Evolutionary conservation across 2,113 vertebrate species (phyloP).

Genomic region (Syngnathoides biaculeatus): DNA sequence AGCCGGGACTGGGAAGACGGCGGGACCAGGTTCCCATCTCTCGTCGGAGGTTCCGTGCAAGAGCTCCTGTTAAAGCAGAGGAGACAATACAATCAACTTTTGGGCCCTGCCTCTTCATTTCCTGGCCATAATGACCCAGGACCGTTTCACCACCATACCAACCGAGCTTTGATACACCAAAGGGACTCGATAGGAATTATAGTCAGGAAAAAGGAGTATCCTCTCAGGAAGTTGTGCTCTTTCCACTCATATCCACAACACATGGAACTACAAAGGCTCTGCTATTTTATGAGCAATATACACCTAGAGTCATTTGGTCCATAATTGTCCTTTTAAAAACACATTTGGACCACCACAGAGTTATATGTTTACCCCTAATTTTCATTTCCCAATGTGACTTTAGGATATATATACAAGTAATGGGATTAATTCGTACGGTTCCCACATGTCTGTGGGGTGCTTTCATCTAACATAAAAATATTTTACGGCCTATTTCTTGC

Average conservation of each 20-base stretch:
- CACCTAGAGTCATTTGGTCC: not conserved
- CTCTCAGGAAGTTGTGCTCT: constrained; percentile 10
- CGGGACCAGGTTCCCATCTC: constrained; percentile 39
- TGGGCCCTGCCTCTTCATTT: constrained; percentile 13
- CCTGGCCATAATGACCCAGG: constrained; percentile 27
- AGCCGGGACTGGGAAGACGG: constrained; percentile 48
- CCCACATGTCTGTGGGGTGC: not conserved
- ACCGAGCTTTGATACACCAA: not conserved
- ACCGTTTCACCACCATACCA: not conserved
- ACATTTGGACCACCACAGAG: constrained; percentile 7
- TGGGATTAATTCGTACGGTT: not conserved
- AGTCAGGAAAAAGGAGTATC: constrained; percentile 22
- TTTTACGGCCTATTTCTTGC: no score
- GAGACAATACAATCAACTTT: constrained; percentile 45
- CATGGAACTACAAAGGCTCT: constrained; percentile 4
- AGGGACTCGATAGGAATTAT: not conserved
- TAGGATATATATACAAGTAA: not conserved
- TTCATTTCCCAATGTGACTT: not conserved
- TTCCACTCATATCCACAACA: constrained; percentile 5
- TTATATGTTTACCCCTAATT: not conserved
- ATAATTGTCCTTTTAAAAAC: constrained; percentile 7
- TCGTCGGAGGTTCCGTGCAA: constrained; percentile 10
- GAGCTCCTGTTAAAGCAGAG: constrained; percentile 23
- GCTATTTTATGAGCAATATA: constrained; percentile 9
- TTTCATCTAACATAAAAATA: not conserved